Base-by-base conservation (phyloP, 1,140 invertebrate genomes). In the Platorchestia sp. region DNA sequence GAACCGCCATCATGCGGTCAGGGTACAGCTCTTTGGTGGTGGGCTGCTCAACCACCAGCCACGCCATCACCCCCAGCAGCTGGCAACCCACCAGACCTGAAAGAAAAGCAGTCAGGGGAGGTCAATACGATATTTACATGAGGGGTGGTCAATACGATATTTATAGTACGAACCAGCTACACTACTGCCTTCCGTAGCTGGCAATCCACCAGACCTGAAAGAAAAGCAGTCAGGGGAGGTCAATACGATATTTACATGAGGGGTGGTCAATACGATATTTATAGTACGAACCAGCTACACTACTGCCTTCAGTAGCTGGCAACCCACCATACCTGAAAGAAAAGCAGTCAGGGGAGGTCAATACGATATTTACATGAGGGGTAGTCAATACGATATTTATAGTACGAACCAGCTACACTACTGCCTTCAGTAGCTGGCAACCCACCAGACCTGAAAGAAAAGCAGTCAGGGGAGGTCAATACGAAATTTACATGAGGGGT, bases 261-360 rank as follows among this genome's bases (percentile, higher is more conserved):
- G n/a, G n/a, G n/a, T n/a, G n/a, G n/a, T n/a, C n/a, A n/a, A n/a
- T n/a, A 90, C 14, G 87, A 0, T 43, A n/a, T n/a, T n/a, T n/a
- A n/a, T n/a, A n/a, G n/a, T n/a, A n/a, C n/a, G n/a, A n/a, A 98
- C 97, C 90, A 98, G 97, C 98, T 98, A 98, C n/a, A 97, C 97
- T 10, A 98, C 97, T 40, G 97, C 97, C 44, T 98, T 97, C 53
- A 98, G 96, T 47, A 98, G 97, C 97, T 98, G 98, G 59, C 98
- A 97, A 45, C 97, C 97, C 36, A 98, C 98, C 86, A 98, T 97
- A 90, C 97, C 97, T 97, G 96, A 27, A 89, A 75, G 89, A 95
- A 42, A 95, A n/a, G 51, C 95, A 47, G 22, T 41, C 41, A n/a
- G n/a, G n/a, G n/a, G 42, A n/a, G 45, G 90, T 16, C n/a, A 36